Base-by-base conservation (phyloP, 2,888 invertebrate genomes). In the Cinara cedri region DNA sequence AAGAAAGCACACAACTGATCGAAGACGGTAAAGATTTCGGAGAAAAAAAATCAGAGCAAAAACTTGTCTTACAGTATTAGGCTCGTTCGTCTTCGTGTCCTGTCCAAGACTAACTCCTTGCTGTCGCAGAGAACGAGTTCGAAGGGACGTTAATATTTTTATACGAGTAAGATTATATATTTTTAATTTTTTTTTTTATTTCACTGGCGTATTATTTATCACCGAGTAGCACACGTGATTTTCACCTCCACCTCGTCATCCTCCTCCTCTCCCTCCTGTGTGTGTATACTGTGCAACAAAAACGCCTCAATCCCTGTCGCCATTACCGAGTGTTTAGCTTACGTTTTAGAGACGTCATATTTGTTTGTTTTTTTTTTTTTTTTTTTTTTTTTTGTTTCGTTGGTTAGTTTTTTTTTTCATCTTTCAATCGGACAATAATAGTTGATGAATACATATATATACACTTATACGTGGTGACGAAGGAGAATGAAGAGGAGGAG, bases 391-490 rank as follows among this genome's bases (percentile, higher is more conserved):
- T 51, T 34, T 16, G 34, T 51, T 51, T n/a, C n/a, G n/a, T n/a
- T n/a, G n/a, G n/a, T n/a, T n/a, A n/a, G n/a, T n/a, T 34, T 34
- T 34, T 34, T 34, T 34, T 34, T 14, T 19, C 76, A 34, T 76
- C 76, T 65, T 63, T 78, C 78, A 70, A 78, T 78, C 70, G 78
- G 78, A 60, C 70, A 70, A 78, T 78, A 78, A 78, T 78, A 78
- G 78, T 70, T 60, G 68, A 60, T 42, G 70, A 68, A 70, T 68
- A 60, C 51, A n/a, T n/a, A n/a, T n/a, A n/a, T n/a, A n/a, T n/a
- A n/a, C n/a, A n/a, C n/a, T n/a, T n/a, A n/a, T 60, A 78, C 62
- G n/a, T n/a, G 21, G 19, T 24, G 24, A 44, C 44, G 54, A 8
- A 54, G 19, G 54, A 54, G 19, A 6, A 9, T 13, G 9, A 8